Percentiles rank a stretch among this genome's conserved stretches.
Conservation (phyloP, 1,140 invertebrate species). For the Pseudobourletiella spinata region DNA sequence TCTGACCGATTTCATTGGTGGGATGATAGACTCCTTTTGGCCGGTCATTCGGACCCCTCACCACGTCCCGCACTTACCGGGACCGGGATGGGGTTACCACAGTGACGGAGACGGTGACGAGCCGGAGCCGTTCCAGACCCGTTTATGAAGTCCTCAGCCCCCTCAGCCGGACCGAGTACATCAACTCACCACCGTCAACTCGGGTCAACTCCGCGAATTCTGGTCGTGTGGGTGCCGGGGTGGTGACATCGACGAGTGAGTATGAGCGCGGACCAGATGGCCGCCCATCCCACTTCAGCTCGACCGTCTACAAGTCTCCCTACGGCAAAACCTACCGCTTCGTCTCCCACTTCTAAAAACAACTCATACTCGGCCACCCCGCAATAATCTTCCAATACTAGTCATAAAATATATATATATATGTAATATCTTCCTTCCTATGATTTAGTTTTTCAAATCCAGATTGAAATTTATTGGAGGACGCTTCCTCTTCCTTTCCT, state of each 20-base stretch:
- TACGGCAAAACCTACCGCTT: slow-evolving; percentile 33
- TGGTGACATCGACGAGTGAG: neutral
- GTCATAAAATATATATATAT: too few relatives aligned
- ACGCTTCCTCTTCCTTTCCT: too few relatives aligned
- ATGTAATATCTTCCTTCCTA: too few relatives aligned
- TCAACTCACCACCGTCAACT: neutral
- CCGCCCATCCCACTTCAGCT: slow-evolving; percentile 28
- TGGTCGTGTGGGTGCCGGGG: neutral
- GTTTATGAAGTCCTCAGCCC: neutral
- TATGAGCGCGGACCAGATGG: slow-evolving; percentile 12
- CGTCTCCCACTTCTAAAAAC: slow-evolving; percentile 25
- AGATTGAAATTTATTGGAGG: too few relatives aligned
- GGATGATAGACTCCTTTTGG: neutral
- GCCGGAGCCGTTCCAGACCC: neutral
- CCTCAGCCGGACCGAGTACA: neutral
- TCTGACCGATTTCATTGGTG: neutral
- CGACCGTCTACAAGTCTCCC: slow-evolving; percentile 32
- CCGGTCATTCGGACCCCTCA: neutral
- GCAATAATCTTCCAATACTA: too few relatives aligned
- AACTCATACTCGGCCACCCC: too few relatives aligned
- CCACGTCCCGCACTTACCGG: neutral
- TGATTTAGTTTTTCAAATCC: too few relatives aligned
- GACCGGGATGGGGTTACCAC: neutral
- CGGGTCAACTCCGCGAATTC: neutral
- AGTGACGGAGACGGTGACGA: neutral